Evolutionary conservation across 1,140 invertebrate genomes (phyloP).

Genomic region (Drosophila ficusphila): DNA sequence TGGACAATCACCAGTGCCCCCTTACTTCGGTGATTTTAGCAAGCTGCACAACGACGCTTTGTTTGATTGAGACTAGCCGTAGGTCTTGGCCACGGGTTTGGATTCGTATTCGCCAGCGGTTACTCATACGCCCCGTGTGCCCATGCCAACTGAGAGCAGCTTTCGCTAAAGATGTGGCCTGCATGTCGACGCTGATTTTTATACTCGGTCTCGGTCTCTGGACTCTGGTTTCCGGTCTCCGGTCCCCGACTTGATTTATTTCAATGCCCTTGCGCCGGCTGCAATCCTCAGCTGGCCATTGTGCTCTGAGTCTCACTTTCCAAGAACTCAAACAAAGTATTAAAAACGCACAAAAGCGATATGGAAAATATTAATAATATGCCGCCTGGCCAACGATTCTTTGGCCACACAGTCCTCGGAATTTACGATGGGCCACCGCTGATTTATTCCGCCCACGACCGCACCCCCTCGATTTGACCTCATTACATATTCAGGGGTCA

Average conservation of each 20-base stretch:
- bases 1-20: background rate
- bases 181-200: conserved; percentile 71
- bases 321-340: conserved; percentile 70
- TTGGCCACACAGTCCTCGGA: conserved; percentile 29
- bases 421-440: conserved; percentile 48
- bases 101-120: conserved; percentile 13
- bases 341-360: conserved; percentile 62
- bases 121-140: conserved; percentile 13
- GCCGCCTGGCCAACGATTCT: conserved; percentile 15
- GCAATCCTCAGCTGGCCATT: conserved; percentile 46
- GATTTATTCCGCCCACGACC: conserved; percentile 55
- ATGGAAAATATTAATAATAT: conserved; percentile 81
- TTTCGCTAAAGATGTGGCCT: conserved; percentile 43
- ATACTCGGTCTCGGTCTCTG: conserved; percentile 32
- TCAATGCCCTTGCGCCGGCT: conserved; percentile 38
- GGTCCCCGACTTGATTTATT: conserved; percentile 61
- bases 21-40: conserved; percentile 21
- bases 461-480: conserved; percentile 22
- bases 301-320: conserved; percentile 50
- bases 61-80: conserved; percentile 44
- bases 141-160: conserved; percentile 7
- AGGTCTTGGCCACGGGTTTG: conserved; percentile 9
- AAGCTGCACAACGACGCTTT: conserved; percentile 25
- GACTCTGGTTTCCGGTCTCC: no score
- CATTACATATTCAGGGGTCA: conserved; percentile 46